These are phyloP conservation scores for Nysson spinosus DNA, from an alignment of 2,888 invertebrate genomes.

Conservation along the genomic window DNA sequence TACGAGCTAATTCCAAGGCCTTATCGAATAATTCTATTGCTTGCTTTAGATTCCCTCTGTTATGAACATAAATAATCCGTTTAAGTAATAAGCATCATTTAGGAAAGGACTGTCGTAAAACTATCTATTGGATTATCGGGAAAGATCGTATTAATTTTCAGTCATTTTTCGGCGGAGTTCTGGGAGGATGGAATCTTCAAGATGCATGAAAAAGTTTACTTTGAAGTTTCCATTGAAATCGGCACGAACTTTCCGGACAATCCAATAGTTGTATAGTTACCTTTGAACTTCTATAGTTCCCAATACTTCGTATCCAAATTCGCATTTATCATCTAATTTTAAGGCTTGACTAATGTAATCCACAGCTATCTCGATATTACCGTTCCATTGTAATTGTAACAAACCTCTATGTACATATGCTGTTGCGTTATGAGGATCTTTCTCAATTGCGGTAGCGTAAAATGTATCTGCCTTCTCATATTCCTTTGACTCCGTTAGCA, in stretches of 20 bases:
- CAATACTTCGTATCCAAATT: slow-evolving; percentile 96
- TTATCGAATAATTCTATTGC: slow-evolving; percentile 93
- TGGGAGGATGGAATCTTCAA: no score
- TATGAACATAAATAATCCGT: no score
- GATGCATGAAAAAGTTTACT: no score
- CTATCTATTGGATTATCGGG: no score
- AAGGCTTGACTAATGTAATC: slow-evolving; percentile 89
- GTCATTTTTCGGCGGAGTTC: no score
- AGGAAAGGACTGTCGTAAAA: no score
- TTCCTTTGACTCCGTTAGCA: slow-evolving; percentile 90
- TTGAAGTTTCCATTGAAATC: no score
- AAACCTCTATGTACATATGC: slow-evolving; percentile 92
- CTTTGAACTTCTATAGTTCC: slow-evolving; percentile 95
- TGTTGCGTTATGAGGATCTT: slow-evolving; percentile 91
- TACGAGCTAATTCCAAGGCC: slow-evolving; percentile 91
- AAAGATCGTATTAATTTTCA: no score
- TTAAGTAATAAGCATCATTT: slow-evolving; percentile 12
- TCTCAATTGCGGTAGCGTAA: slow-evolving; percentile 88
- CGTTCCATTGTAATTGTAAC: slow-evolving; percentile 90
- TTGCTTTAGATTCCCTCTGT: slow-evolving; percentile 88
- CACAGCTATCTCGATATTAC: slow-evolving; percentile 88
- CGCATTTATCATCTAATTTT: slow-evolving; percentile 93
- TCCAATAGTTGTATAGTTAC: slow-evolving; percentile 47
- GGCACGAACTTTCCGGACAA: background rate
- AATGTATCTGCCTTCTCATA: slow-evolving; percentile 90